A percentile compares a stretch with the other conserved stretches of the same genome.
Conservation (phyloP, 2,888 invertebrate species). For the Tenodera sinensis region DNA sequence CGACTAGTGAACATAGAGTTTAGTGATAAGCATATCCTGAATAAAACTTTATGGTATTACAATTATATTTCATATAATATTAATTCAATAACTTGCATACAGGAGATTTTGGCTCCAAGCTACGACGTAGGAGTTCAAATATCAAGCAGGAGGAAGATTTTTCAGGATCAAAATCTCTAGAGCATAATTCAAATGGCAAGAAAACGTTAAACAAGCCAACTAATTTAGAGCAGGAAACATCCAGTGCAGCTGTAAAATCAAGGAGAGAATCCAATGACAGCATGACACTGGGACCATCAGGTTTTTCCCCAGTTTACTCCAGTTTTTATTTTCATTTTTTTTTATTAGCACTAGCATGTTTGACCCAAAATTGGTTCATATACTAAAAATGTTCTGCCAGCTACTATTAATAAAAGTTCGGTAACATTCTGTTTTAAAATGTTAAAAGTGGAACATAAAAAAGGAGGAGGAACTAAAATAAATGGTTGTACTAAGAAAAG, state of each 20-base stretch:
- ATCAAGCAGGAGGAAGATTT: background rate
- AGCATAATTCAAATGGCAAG: background rate
- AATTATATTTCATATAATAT: background rate
- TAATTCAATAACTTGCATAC: background rate
- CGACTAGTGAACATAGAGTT: too few species aligned
- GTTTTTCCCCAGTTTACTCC: background rate
- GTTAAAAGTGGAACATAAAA: too few species aligned
- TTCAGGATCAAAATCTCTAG: background rate
- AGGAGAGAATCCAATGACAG: background rate
- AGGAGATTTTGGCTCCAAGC: background rate
- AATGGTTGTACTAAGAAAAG: too few species aligned
- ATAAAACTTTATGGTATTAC: background rate
- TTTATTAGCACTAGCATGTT: background rate
- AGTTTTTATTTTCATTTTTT: background rate
- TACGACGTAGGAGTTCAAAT: background rate
- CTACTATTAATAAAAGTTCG: too few species aligned
- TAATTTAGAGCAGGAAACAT: background rate
- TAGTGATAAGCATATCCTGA: too few species aligned
- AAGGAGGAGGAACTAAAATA: too few species aligned
- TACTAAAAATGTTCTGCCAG: background rate
- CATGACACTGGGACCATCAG: background rate
- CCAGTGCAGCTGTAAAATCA: background rate
- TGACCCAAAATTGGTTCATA: background rate
- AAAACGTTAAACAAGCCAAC: background rate
- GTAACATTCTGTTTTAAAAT: too few species aligned